Evolutionary conservation across 2,113 vertebrate species (phyloP), one percentile per base, ranked within the genome.

Genomic region (Actenoides hombroni): DNA sequence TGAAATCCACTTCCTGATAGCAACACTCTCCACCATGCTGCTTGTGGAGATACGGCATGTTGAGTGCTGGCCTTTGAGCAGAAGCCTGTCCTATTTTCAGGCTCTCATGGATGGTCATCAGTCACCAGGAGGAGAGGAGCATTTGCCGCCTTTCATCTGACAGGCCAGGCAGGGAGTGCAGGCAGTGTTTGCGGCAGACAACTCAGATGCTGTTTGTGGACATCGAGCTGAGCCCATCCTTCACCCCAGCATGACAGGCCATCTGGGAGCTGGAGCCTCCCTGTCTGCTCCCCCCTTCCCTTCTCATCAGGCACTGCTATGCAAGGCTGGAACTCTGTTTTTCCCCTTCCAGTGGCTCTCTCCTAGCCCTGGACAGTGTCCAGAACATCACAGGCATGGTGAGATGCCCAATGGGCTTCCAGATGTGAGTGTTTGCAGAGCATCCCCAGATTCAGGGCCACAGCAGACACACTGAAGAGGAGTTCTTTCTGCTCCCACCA

Each of bases 21-120:
- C 13, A 11, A 11, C 29, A 33, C 31, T 35, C 35, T 23, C n/a
- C 10, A 11, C 11, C 12, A 8, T 5, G 3, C 23, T 16, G 56
- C 23, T 2, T 8, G 35, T 11, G 2, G 40, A 25, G 48, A 13
- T 11, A n/a, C 0, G 6, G n/a, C 2, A 1, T 6, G 0, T 13
- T 16, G 42, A 51, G 19, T 2, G 5, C 37, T 20, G 42, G 2
- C 18, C 10, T 26, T 28, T 0, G 6, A 61, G 42, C 28, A 44
- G 49, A 37, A 49, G n/a, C 37, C 44, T 5, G 2, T 28, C 42
- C 37, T 16, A 10, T 35, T 21, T 9, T 49, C 69, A 19, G 40
- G 24, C 29, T 60, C 39, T 48, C 5, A 0, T 11, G 21, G 35
- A 21, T 26, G 59, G 42, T 25, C 26, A 13, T n/a, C 33, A 5